phyloP scores from a whole-genome alignment of 2,113 vertebrate genomes.

The Tupaia chinensis region DNA sequence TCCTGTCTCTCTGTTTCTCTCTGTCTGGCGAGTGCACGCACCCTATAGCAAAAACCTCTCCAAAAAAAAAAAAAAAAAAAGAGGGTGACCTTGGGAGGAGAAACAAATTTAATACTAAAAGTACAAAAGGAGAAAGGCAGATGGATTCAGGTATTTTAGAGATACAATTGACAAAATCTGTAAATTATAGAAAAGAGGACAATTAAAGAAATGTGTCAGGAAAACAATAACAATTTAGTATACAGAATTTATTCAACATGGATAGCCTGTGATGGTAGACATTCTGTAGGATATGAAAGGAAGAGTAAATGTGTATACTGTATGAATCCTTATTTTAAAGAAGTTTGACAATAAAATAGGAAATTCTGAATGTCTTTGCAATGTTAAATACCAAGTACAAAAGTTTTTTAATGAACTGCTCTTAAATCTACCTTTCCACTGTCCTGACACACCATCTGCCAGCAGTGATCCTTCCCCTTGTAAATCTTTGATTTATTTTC shows the following conservation, averaged over 20 bases:
- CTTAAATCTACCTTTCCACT: not conserved
- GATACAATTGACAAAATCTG: not conserved
- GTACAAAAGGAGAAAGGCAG: not conserved
- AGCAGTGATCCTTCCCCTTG: not conserved
- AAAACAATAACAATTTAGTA: conserved; percentile 50
- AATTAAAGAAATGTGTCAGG: conserved; percentile 5
- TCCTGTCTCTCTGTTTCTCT: too few species aligned
- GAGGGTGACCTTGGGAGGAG: not conserved
- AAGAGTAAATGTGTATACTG: conserved; percentile 19
- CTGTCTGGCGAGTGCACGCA: too few species aligned
- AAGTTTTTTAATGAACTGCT: conserved; percentile 5
- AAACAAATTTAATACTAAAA: not conserved
- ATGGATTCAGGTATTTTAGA: conserved; percentile 30
- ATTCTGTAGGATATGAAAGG: not conserved
- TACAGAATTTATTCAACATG: conserved; percentile 22
- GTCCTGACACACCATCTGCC: not conserved
- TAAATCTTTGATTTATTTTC: conserved; percentile 59
- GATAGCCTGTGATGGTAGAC: not conserved
- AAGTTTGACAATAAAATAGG: conserved; percentile 25
- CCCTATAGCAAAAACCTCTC: too few species aligned
- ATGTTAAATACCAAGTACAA: not conserved
- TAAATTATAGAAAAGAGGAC: not conserved
- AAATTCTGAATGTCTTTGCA: not conserved
- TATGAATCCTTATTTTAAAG: conserved; percentile 12
- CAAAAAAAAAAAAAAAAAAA: not conserved